These are phyloP conservation scores for Notoglanidium macrostoma DNA, from an alignment of 2,797 vertebrate species.

Conservation along the genomic window DNA sequence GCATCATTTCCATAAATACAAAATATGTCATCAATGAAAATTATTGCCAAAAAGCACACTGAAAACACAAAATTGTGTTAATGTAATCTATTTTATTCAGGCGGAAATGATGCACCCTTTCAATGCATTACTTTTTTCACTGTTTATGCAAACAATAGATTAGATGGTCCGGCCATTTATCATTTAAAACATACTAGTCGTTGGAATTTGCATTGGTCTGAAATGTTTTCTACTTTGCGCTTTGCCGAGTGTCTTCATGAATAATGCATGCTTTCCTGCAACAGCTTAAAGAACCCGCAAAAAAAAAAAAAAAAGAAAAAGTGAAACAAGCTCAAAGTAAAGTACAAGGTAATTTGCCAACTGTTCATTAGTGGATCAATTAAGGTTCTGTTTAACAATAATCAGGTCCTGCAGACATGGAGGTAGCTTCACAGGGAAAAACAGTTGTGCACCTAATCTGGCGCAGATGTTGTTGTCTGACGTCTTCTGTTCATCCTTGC, in stretches of 20 bases:
- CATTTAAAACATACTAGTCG: constrained; percentile 17
- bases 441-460: constrained; percentile 24
- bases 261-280: constrained; percentile 14
- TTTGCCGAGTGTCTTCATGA: constrained; percentile 16
- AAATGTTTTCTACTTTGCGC: constrained; percentile 24
- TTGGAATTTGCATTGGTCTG: constrained; percentile 21
- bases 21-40: constrained; percentile 2
- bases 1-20: neutral
- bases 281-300: neutral
- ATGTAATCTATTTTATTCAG: constrained; percentile 27
- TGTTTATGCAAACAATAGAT: constrained; percentile 25
- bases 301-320: neutral
- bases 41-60: neutral
- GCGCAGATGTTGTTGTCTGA: constrained; percentile 33
- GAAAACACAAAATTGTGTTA: neutral
- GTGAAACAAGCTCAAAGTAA: constrained; percentile 13
- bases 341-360: constrained; percentile 32
- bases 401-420: constrained; percentile 21
- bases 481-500: neutral
- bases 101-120: constrained; percentile 7
- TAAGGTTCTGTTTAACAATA: constrained; percentile 34
- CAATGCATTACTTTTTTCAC: constrained; percentile 1
- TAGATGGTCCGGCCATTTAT: constrained; percentile 28
- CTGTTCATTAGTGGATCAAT: constrained; percentile 33
- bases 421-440: neutral